phyloP scores from a whole-genome alignment of 1,140 invertebrate species.

The Pogonomyrmex californicus region DNA sequence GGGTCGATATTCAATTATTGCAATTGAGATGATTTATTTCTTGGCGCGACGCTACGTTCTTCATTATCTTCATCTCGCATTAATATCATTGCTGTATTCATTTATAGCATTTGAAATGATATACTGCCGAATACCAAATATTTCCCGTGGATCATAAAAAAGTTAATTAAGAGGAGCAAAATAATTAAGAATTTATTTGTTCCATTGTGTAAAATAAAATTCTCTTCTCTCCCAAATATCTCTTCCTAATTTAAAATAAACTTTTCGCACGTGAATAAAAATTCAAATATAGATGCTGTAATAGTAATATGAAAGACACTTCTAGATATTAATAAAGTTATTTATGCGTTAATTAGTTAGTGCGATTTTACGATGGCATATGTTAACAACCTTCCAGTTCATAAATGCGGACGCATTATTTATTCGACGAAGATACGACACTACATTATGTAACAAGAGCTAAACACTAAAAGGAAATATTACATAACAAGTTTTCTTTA shows the following conservation, averaged over 20 bases:
- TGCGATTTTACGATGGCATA: background rate
- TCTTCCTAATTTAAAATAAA: background rate
- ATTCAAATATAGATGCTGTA: background rate
- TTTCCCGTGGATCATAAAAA: background rate
- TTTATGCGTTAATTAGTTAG: background rate
- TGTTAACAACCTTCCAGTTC: constrained; percentile 10
- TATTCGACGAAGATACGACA: constrained; percentile 13
- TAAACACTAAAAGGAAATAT: constrained; percentile 16
- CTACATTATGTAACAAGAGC: constrained; percentile 12
- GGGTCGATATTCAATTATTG: constrained; percentile 13
- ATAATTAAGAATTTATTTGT: background rate
- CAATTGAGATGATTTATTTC: constrained; percentile 14
- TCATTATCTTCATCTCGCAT: background rate
- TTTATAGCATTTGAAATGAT: background rate
- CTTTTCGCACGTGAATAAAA: background rate
- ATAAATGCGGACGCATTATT: constrained; percentile 11
- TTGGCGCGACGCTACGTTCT: background rate
- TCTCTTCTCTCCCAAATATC: background rate
- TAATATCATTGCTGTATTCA: background rate
- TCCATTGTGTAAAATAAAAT: background rate
- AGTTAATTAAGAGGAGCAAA: background rate
- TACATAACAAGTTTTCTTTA: constrained; percentile 18
- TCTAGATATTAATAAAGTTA: background rate
- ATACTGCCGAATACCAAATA: background rate
- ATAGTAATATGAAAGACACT: background rate